phyloP scores from a whole-genome alignment of 2,797 vertebrate species.

The Delichon dasypus region DNA sequence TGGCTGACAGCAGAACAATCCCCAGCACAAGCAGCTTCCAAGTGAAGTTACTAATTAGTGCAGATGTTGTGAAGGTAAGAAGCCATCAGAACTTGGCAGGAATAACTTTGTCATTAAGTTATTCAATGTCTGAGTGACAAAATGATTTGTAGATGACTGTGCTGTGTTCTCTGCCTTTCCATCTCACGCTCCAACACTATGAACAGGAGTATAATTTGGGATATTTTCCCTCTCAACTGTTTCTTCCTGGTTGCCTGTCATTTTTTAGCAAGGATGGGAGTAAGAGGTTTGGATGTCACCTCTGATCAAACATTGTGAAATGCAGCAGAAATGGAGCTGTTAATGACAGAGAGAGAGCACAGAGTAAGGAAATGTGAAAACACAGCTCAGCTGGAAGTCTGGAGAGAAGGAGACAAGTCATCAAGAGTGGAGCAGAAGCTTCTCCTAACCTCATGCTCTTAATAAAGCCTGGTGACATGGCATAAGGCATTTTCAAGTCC shows the following conservation, averaged over 20 bases:
- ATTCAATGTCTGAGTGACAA: not conserved
- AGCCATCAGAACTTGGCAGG: not conserved
- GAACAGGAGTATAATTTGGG: not conserved
- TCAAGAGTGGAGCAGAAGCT: not conserved
- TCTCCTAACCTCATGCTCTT: not conserved
- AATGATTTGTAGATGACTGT: not conserved
- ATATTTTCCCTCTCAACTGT: not conserved
- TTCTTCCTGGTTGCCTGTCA: not conserved
- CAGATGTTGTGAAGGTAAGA: slow-evolving; percentile 4
- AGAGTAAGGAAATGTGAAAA: not conserved
- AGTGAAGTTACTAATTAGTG: not conserved
- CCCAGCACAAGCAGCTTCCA: not conserved
- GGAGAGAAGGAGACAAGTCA: not conserved
- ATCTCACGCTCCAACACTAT: not conserved
- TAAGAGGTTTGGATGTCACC: not conserved
- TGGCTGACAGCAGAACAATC: not conserved
- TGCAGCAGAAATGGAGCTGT: not conserved
- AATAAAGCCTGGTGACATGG: not conserved
- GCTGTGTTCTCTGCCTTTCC: not conserved
- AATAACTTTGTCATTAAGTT: slow-evolving; percentile 10
- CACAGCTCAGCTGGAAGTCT: not conserved
- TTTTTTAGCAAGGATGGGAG: not conserved
- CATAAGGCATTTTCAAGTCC: not conserved
- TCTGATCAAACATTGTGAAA: not conserved
- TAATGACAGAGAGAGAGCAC: not conserved